Percentiles rank a stretch among this genome's conserved stretches.
These are phyloP conservation scores for Calypte anna DNA, from an alignment of 2,113 vertebrate genomes.

Conservation along the genomic window DNA sequence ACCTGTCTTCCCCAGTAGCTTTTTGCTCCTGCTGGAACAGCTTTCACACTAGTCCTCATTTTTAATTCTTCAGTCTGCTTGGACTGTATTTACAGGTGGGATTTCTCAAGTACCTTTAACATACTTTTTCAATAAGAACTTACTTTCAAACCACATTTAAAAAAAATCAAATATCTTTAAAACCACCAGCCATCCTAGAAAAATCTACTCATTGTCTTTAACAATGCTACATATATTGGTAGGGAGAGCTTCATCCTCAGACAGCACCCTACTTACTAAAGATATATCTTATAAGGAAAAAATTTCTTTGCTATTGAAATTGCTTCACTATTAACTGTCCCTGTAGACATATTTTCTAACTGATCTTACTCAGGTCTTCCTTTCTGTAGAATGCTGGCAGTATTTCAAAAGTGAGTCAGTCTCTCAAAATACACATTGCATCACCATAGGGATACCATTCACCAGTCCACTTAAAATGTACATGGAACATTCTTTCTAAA, in stretches of 20 bases:
- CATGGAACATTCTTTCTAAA: slow-evolving; percentile 41
- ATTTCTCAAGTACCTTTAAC: neutral
- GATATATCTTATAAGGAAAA: neutral
- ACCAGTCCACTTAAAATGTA: slow-evolving; percentile 54
- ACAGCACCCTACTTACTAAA: neutral
- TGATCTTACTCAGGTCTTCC: slow-evolving; percentile 47
- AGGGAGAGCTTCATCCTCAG: neutral
- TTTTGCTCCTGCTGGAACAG: neutral
- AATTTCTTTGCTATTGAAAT: neutral
- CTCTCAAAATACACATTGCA: slow-evolving; percentile 58
- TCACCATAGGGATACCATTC: slow-evolving; percentile 47
- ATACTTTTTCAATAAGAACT: neutral
- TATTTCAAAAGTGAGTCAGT: slow-evolving; percentile 62
- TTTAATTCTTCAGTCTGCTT: neutral
- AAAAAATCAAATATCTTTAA: neutral
- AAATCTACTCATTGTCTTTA: neutral
- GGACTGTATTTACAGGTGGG: neutral
- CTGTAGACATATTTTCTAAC: slow-evolving; percentile 20
- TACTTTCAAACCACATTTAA: neutral
- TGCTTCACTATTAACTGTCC: slow-evolving; percentile 1
- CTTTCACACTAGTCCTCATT: neutral
- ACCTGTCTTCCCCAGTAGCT: neutral
- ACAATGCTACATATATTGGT: neutral
- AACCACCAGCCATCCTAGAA: neutral
- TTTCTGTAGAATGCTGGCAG: slow-evolving; percentile 51